phyloP scores from a whole-genome alignment of 2,113 vertebrate genomes.

The Brachirus orientalis region DNA sequence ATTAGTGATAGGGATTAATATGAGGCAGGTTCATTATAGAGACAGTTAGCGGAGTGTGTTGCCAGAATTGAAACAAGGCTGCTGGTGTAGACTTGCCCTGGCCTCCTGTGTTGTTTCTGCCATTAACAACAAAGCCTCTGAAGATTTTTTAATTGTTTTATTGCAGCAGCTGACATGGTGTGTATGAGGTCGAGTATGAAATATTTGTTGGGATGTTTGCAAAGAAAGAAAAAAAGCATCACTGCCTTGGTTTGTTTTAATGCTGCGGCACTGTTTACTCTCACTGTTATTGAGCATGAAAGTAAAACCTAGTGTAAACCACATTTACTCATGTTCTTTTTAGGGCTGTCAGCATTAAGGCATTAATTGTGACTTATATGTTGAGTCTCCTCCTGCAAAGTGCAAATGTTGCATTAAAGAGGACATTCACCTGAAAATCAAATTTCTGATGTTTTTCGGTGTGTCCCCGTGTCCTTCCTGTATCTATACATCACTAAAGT shows the following conservation, averaged over 20 bases:
- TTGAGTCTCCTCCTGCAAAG: no score
- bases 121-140: slow-evolving; percentile 33
- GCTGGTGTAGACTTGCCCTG: slow-evolving; percentile 28
- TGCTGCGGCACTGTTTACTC: neutral
- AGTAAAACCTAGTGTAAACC: neutral
- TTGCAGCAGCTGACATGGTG: neutral
- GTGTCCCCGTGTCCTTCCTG: no score
- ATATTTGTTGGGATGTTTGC: slow-evolving; percentile 26
- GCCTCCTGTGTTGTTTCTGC: slow-evolving; percentile 33
- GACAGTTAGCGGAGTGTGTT: slow-evolving; percentile 55
- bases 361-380: no score
- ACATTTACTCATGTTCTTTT: no score
- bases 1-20: slow-evolving; percentile 77
- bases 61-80: slow-evolving; percentile 65
- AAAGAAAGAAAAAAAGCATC: neutral
- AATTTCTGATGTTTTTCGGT: no score
- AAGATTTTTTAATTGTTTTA: slow-evolving; percentile 28
- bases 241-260: neutral
- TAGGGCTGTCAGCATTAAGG: no score
- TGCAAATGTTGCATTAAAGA: no score
- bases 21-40: slow-evolving; percentile 72
- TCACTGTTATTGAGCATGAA: slow-evolving; percentile 7
- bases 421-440: no score
- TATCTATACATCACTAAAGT: no score
- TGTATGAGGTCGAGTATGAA: neutral